A percentile compares a stretch with the other conserved stretches of the same genome.
Evolutionary conservation across 2,797 vertebrate genomes (phyloP).

Genomic region (Balearica regulorum): DNA sequence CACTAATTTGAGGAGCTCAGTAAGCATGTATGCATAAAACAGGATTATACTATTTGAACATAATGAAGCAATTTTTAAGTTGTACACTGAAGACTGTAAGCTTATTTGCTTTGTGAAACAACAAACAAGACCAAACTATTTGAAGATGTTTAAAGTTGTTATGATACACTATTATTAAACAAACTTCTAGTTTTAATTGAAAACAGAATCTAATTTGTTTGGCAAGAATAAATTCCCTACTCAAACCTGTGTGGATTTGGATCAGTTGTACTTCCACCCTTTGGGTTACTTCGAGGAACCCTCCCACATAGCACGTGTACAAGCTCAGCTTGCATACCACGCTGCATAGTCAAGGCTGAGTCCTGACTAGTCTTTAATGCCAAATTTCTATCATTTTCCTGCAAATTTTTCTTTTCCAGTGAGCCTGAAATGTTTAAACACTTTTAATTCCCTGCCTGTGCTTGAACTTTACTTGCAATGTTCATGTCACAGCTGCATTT

Average conservation of each 20-base stretch:
- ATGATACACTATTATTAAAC: not conserved
- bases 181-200: not conserved
- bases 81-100: not conserved
- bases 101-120: not conserved
- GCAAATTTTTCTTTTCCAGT: not conserved
- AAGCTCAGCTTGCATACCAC: not conserved
- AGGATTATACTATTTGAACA: not conserved
- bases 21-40: not conserved
- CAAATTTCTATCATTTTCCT: not conserved
- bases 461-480: not conserved
- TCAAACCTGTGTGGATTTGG: not conserved
- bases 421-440: not conserved
- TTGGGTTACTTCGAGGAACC: not conserved
- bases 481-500: not conserved
- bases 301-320: fast-evolving
- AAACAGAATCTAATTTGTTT: not conserved
- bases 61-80: not conserved
- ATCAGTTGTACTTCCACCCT: not conserved
- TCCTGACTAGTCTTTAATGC: not conserved
- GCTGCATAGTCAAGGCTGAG: not conserved
- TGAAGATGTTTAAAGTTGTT: not conserved
- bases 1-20: not conserved
- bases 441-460: not conserved
- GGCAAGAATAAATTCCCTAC: not conserved
- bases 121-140: not conserved